Conservation (phyloP, 2,797 vertebrate species). For the Vespertilio murinus region DNA sequence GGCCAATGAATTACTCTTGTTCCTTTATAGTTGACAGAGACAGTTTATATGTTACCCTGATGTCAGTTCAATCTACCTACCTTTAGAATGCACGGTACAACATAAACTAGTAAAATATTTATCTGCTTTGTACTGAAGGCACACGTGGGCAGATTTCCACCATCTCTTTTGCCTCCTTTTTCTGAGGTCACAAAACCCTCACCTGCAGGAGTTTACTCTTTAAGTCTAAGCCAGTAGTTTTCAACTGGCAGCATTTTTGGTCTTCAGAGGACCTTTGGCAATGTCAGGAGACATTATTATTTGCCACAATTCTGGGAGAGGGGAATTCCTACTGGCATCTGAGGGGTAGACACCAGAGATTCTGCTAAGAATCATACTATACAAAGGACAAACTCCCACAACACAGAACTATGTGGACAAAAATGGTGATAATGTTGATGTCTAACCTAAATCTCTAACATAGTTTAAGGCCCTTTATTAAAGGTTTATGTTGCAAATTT, state of each 20-base stretch:
- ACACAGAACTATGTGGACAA: background rate
- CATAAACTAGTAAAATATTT: background rate
- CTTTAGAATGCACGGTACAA: background rate
- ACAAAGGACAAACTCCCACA: background rate
- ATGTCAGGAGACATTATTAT: background rate
- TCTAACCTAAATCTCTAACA: conserved; percentile 15
- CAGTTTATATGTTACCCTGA: background rate
- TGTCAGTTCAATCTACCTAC: background rate
- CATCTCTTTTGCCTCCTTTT: background rate
- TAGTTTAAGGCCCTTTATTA: background rate
- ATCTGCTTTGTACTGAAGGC: background rate
- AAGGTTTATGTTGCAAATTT: background rate
- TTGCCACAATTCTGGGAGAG: background rate
- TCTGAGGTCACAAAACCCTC: background rate
- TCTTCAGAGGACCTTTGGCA: background rate
- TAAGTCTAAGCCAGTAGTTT: background rate
- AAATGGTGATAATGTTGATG: background rate
- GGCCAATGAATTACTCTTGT: background rate
- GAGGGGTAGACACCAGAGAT: background rate
- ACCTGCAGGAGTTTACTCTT: background rate
- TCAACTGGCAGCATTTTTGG: background rate
- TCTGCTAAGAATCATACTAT: background rate
- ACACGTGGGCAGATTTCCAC: background rate
- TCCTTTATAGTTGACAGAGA: background rate
- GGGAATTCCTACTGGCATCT: background rate